A percentile compares a stretch with the other conserved stretches of the same genome.
Evolutionary conservation across 2,888 invertebrate species (phyloP).

Genomic region (Lottia gigantea): DNA sequence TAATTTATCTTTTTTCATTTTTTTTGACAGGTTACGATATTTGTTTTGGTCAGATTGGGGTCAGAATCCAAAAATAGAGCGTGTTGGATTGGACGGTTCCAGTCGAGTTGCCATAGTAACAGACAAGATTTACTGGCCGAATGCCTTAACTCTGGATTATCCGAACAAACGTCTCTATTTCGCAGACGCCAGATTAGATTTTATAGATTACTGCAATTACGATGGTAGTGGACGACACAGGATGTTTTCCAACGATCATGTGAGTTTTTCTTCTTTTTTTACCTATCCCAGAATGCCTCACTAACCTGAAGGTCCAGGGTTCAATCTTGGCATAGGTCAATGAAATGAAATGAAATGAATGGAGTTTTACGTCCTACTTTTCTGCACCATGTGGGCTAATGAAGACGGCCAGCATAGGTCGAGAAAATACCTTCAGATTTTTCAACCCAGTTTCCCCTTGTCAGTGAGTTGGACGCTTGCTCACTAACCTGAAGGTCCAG

Average conservation of each 20-base stretch:
- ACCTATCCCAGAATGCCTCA: no score
- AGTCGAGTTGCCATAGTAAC: slow-evolving; percentile 86
- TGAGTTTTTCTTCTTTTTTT: slow-evolving; percentile 44
- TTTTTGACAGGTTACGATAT: slow-evolving; percentile 46
- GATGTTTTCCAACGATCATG: slow-evolving; percentile 72
- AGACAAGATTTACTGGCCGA: slow-evolving; percentile 98
- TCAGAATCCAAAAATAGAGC: slow-evolving; percentile 93
- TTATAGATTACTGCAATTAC: slow-evolving; percentile 97
- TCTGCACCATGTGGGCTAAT: no score
- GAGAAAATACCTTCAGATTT: no score
- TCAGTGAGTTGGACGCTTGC: no score
- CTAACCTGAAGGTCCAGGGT: no score
- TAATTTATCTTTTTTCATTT: slow-evolving; percentile 1
- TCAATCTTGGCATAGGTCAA: no score
- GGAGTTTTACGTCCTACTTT: no score
- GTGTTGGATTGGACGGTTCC: slow-evolving; percentile 95
- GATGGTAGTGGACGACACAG: slow-evolving; percentile 91
- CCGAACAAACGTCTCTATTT: slow-evolving; percentile 94
- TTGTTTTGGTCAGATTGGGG: slow-evolving; percentile 99
- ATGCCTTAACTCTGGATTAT: slow-evolving; percentile 94
- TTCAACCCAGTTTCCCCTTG: no score
- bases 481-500: no score
- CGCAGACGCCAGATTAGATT: slow-evolving; percentile 96
- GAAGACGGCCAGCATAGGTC: no score
- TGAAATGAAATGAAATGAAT: no score